A percentile compares a stretch with the other conserved stretches of the same genome.
Conservation (phyloP, 1,140 invertebrate species). For the Sycophila sp. region DNA sequence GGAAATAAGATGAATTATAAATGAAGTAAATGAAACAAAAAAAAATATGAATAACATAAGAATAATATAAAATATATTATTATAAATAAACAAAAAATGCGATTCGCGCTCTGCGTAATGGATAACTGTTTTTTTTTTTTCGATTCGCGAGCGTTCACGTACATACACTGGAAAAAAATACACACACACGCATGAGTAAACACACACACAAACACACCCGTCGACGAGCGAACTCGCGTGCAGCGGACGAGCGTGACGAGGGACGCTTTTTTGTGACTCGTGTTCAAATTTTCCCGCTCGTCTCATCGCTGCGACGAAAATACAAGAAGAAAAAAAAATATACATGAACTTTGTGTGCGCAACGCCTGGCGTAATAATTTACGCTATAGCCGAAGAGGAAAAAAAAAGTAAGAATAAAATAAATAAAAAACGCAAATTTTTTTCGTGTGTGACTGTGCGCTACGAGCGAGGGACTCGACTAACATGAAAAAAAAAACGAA, state of each 20-base stretch:
- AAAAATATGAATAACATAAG: conserved; percentile 15
- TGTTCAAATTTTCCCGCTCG: too few relatives aligned
- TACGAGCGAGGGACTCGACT: not conserved
- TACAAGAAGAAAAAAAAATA: too few relatives aligned
- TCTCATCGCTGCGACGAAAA: not conserved
- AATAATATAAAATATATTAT: conserved; percentile 30
- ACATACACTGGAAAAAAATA: not conserved
- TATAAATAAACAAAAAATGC: conserved; percentile 29
- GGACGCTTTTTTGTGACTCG: too few relatives aligned
- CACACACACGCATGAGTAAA: not conserved
- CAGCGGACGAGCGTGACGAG: too few relatives aligned
- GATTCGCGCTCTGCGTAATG: conserved; percentile 19
- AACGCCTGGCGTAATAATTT: too few relatives aligned
- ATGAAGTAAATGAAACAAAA: conserved; percentile 15
- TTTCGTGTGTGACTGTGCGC: not conserved
- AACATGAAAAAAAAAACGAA: not conserved
- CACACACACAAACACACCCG: not conserved
- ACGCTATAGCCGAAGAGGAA: not conserved
- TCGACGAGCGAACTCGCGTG: too few relatives aligned
- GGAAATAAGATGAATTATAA: conserved; percentile 31
- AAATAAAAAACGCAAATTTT: not conserved
- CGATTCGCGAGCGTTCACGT: conserved; percentile 20
- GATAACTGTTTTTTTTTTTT: conserved; percentile 24
- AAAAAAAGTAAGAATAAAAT: too few relatives aligned
- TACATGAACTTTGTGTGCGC: conserved; percentile 1